Evolutionary conservation across 2,797 vertebrate genomes (phyloP), one percentile per base, ranked within the genome.

Genomic region (Columba guinea): DNA sequence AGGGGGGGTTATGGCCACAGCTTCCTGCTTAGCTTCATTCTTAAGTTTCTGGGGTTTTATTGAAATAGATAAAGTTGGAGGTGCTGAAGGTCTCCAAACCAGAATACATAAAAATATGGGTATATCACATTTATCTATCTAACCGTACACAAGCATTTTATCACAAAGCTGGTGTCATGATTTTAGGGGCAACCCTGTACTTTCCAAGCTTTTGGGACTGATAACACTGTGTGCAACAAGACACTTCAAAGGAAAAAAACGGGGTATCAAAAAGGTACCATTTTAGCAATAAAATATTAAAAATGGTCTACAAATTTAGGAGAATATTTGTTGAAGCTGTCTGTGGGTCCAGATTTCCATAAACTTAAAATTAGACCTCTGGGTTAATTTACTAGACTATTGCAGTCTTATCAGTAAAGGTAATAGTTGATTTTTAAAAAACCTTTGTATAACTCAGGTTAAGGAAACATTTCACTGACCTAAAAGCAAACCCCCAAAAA

Each of bases 21-120:
- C 67, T 95, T 95, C 93, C 92, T 77, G 52, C 32, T 87, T 48
- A 24, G 56, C 84, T 90, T 91, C 59, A 65, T 84, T 84, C 59
- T 90, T 24, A 79, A n/a, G 28, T 79, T 87, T 67, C 53, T 59
- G 13, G 11, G 39, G 13, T 39, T 39, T 39, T 39, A 13, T 39
- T 39, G 14, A 39, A 39, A 67, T 10, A 35, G 65, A 77, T 26
- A 15, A 70, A 59, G 32, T 8, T 30, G 16, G 32, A 90, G 20
- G 44, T 52, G 20, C 2, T 78, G 37, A 84, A 78, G 53, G 24
- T 69, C 65, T 84, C 62, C 53, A 69, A 78, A 58, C 5, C 30
- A 59, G 12, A 88, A 68, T 30, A 58, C 4, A 5, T 19, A 35
- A 28, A 59, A 60, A 81, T 70, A 26, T 9, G 16, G 8, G 9